A percentile compares a stretch with the other conserved stretches of the same genome.
phyloP scores from a whole-genome alignment of 2,113 vertebrate genomes.

The Variabilichromis moorii region DNA sequence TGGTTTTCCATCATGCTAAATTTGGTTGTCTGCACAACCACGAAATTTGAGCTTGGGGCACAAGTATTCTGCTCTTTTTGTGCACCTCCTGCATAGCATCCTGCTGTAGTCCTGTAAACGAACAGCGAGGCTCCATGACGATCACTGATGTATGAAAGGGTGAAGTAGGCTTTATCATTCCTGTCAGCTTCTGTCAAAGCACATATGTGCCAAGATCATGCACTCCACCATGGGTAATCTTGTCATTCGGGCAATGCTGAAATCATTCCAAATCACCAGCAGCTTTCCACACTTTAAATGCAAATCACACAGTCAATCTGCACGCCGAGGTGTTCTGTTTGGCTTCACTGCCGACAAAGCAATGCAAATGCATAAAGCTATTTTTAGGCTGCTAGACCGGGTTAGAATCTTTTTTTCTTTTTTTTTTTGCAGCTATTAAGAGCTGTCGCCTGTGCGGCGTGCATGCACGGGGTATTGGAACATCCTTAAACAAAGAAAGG shows the following conservation, averaged over 20 bases:
- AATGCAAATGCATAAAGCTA: constrained; percentile 76
- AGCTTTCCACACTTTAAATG: background rate
- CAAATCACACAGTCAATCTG: constrained; percentile 10
- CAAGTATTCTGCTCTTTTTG: background rate
- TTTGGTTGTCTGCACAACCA: background rate
- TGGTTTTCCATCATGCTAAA: background rate
- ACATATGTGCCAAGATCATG: constrained; percentile 14
- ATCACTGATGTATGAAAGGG: constrained; percentile 12
- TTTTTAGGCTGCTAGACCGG: constrained; percentile 48
- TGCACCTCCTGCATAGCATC: constrained; percentile 11
- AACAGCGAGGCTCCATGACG: constrained; percentile 9
- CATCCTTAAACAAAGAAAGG: constrained; percentile 25
- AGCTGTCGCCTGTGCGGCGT: constrained; percentile 1
- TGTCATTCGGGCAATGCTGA: background rate
- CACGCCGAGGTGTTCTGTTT: constrained; percentile 11
- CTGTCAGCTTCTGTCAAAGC: constrained; percentile 38
- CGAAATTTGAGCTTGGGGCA: background rate
- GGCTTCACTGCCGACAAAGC: constrained; percentile 65
- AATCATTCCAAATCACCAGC: background rate
- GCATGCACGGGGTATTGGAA: constrained; percentile 5
- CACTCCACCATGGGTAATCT: background rate
- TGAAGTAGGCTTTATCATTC: constrained; percentile 13
- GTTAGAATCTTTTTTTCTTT: background rate
- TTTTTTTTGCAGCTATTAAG: constrained; percentile 16
- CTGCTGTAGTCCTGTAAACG: background rate